Conservation (phyloP, 2,797 vertebrate species). For the Tenualosa ilisha region DNA sequence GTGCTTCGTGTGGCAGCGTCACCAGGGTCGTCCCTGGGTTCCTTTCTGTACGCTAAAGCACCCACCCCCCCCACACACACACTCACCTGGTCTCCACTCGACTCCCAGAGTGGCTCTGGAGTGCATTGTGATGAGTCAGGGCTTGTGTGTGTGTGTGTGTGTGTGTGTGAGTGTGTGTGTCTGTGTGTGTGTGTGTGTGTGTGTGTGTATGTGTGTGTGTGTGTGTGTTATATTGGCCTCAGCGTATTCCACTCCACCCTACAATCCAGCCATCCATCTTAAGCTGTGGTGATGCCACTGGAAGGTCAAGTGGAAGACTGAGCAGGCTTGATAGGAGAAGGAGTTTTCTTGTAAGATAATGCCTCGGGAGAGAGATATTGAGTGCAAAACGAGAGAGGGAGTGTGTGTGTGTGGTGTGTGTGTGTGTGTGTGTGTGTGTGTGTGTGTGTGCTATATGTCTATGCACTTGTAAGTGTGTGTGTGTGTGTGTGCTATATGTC, state of each 20-base stretch:
- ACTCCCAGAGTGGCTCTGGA: background rate
- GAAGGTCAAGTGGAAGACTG: slow-evolving; percentile 21
- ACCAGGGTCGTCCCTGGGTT: background rate
- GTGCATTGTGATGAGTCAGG: slow-evolving; percentile 17
- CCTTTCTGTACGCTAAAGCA: background rate
- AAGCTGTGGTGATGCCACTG: background rate
- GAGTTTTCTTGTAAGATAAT: slow-evolving; percentile 3
- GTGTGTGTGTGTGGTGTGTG: no score
- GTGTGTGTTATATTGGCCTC: background rate
- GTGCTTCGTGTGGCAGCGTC: background rate
- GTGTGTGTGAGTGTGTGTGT: background rate
- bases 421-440: background rate
- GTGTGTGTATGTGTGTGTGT: background rate
- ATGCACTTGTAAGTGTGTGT: no score
- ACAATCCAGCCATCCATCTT: slow-evolving; percentile 21
- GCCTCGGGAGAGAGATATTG: background rate
- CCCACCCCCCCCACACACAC: background rate
- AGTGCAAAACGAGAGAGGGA: background rate
- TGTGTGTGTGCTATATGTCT: no score
- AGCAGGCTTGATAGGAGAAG: background rate
- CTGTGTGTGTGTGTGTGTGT: slow-evolving; percentile 10
- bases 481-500: background rate
- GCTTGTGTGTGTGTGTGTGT: background rate
- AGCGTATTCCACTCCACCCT: background rate
- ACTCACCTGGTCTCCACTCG: background rate